Percentiles rank a stretch among this genome's conserved stretches.
phyloP scores from a whole-genome alignment of 2,797 vertebrate species.

The Thaleichthys pacificus region DNA sequence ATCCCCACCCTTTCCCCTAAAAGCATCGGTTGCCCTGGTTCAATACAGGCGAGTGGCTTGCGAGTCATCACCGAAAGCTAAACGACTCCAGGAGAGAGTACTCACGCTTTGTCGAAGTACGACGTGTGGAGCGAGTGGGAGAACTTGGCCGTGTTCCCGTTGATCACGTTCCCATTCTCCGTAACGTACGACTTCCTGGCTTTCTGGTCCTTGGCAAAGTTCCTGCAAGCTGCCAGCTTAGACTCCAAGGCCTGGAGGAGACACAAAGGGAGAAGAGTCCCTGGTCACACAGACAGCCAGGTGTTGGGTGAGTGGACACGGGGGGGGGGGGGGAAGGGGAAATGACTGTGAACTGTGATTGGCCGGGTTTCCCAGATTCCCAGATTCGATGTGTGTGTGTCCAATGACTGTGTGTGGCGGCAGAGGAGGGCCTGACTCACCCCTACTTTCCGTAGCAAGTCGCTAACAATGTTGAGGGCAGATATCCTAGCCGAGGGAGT shows the following conservation, averaged over 20 bases:
- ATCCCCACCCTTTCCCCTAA: background rate
- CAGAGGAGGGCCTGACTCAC: conserved; percentile 68
- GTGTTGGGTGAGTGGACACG: no score
- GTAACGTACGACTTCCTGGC: conserved; percentile 83
- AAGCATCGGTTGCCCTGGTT: background rate
- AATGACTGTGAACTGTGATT: background rate
- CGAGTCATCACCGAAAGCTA: no score
- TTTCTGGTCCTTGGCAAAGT: conserved; percentile 95
- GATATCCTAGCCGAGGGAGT: conserved; percentile 96
- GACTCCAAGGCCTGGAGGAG: conserved; percentile 89
- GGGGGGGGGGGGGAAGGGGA: no score
- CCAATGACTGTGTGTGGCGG: no score
- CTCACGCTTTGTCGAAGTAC: conserved; percentile 96
- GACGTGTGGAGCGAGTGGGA: conserved; percentile 84
- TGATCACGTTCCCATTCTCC: conserved; percentile 80
- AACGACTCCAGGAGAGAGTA: conserved; percentile 9
- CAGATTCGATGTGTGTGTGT: no score
- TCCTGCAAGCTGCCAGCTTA: conserved; percentile 93
- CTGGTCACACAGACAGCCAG: no score
- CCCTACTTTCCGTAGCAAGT: conserved; percentile 95
- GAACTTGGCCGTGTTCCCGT: conserved; percentile 81
- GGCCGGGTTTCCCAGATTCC: no score
- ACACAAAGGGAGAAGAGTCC: background rate
- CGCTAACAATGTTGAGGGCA: conserved; percentile 96
- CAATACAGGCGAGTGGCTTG: background rate